Evolutionary conservation across 2,797 vertebrate species (phyloP).

Genomic region (Eidolon dupreanum): DNA sequence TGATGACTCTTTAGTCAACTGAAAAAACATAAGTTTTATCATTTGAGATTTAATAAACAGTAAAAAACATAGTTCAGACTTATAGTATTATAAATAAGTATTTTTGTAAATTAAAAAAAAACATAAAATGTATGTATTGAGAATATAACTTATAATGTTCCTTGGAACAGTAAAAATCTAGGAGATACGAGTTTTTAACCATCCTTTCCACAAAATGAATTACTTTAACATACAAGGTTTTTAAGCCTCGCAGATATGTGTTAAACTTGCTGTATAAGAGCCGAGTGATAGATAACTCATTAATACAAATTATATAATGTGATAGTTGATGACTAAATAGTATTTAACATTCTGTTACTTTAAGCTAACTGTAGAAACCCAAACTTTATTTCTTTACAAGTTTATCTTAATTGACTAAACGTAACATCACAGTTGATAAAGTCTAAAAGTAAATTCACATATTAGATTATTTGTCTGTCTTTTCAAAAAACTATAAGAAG

Average conservation of each 20-base stretch:
- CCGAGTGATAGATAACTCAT: background rate
- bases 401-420: conserved; percentile 29
- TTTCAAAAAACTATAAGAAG: background rate
- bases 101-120: background rate
- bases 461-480: background rate
- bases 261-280: background rate
- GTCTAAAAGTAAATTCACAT: conserved; percentile 43
- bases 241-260: background rate
- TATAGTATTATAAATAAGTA: background rate
- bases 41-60: background rate
- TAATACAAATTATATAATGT: background rate
- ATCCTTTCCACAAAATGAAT: background rate
- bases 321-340: background rate
- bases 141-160: background rate
- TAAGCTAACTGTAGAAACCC: background rate
- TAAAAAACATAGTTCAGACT: background rate
- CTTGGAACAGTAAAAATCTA: background rate
- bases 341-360: background rate
- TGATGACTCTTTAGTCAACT: background rate
- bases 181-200: background rate
- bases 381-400: conserved; percentile 51
- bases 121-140: background rate
- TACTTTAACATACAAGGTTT: background rate
- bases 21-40: background rate
- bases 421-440: background rate